A percentile compares a stretch with the other conserved stretches of the same genome.
phyloP scores from a whole-genome alignment of 2,888 invertebrate species.

The Eudemis profundana region DNA sequence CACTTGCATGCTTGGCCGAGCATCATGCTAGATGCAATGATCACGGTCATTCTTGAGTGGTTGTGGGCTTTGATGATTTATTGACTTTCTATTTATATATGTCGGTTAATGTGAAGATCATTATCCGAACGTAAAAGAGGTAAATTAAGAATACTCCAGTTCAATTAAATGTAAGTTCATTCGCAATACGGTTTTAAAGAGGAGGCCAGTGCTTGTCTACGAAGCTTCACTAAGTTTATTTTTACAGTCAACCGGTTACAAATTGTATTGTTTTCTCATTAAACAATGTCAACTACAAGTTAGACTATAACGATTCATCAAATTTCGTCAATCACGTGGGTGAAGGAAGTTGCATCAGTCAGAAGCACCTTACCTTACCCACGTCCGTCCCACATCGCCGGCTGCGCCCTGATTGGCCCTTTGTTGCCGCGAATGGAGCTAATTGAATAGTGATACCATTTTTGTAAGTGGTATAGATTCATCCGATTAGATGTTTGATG shows the following conservation, averaged over 20 bases:
- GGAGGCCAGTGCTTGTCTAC: too few species aligned
- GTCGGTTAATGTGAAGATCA: constrained; percentile 16
- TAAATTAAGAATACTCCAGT: not conserved
- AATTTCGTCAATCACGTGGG: constrained; percentile 63
- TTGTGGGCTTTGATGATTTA: constrained; percentile 17
- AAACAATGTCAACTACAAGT: constrained; percentile 15
- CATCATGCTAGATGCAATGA: constrained; percentile 53
- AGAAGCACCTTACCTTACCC: constrained; percentile 66
- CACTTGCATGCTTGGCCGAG: constrained; percentile 50
- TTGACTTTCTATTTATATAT: constrained; percentile 29
- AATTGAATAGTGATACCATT: constrained; percentile 47
- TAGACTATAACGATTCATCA: constrained; percentile 53
- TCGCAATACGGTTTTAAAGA: not conserved
- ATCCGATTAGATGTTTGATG: constrained; percentile 11
- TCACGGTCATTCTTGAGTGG: constrained; percentile 43
- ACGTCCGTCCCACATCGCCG: constrained; percentile 62
- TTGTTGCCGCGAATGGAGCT: constrained; percentile 56
- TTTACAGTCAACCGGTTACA: not conserved
- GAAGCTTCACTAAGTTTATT: too few species aligned
- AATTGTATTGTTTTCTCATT: not conserved
- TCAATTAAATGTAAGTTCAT: not conserved
- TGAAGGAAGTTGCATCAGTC: constrained; percentile 77
- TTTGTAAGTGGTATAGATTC: constrained; percentile 44
- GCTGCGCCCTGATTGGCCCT: constrained; percentile 62
- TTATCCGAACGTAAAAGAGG: not conserved